Conservation (phyloP, 2,113 vertebrate genomes). For the Hypocryptadius cinnamomeus region DNA sequence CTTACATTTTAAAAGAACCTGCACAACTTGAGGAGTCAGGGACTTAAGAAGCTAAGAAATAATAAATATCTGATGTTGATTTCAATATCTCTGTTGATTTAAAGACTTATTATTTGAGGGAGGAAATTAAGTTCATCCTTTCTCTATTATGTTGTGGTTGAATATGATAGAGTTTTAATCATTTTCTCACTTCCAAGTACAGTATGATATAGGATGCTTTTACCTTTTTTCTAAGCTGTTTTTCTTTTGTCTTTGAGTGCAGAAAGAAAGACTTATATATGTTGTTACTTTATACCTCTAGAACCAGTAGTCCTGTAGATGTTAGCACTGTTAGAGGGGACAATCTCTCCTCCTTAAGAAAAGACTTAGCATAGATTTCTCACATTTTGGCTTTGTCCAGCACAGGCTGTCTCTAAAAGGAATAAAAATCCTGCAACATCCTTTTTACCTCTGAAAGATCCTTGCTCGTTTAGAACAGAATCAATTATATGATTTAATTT, state of each 20-base stretch:
- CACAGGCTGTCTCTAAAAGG: background rate
- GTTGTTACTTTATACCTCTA: background rate
- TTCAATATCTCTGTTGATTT: background rate
- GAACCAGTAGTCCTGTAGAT: background rate
- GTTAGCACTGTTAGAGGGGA: background rate
- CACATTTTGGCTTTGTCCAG: background rate
- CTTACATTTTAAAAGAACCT: background rate
- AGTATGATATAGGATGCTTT: background rate
- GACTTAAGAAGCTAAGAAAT: background rate
- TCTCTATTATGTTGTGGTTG: background rate
- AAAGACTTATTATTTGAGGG: background rate
- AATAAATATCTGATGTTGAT: background rate
- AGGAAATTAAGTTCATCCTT: background rate
- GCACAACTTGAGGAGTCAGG: background rate
- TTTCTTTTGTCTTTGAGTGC: background rate
- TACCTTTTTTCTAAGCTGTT: background rate
- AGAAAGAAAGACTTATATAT: background rate
- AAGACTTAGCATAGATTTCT: background rate
- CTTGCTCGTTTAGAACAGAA: background rate
- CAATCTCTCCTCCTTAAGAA: background rate
- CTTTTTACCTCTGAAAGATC: background rate
- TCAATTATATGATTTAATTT: background rate
- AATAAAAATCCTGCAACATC: background rate
- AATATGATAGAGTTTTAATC: background rate
- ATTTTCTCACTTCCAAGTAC: background rate